Evolutionary conservation across 2,888 invertebrate genomes (phyloP).

Genomic region (Oegoconia quadripuncta): DNA sequence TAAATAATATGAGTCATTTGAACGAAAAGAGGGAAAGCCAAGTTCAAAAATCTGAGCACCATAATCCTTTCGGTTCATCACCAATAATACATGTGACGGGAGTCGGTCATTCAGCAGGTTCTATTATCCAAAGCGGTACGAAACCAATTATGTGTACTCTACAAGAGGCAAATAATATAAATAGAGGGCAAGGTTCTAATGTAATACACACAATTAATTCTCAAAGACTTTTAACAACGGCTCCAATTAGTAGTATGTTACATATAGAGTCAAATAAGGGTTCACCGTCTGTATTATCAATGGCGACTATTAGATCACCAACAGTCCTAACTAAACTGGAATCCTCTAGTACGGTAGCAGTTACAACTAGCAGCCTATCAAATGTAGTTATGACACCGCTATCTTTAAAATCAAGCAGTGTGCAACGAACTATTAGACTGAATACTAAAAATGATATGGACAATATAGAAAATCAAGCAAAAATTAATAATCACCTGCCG

Average conservation of each 20-base stretch:
- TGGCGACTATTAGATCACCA: conserved; percentile 55
- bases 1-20: conserved; percentile 50
- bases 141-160: conserved; percentile 53
- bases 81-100: conserved; percentile 63
- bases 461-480: conserved; percentile 22
- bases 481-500: conserved; percentile 24
- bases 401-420: conserved; percentile 47
- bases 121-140: conserved; percentile 53
- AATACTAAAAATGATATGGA: conserved; percentile 47
- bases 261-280: conserved; percentile 58
- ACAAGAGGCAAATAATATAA: conserved; percentile 47
- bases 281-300: conserved; percentile 56
- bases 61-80: conserved; percentile 42
- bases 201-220: conserved; percentile 63
- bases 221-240: conserved; percentile 53
- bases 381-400: conserved; percentile 60
- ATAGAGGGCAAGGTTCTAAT: conserved; percentile 52
- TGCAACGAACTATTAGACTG: conserved; percentile 40
- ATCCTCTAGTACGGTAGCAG: conserved; percentile 40
- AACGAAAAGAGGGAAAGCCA: conserved; percentile 57
- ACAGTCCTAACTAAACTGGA: conserved; percentile 57
- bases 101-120: conserved; percentile 44
- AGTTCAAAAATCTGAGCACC: conserved; percentile 50
- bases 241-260: conserved; percentile 50
- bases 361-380: conserved; percentile 47